phyloP scores from a whole-genome alignment of 1,140 invertebrate species.

The Thaumatotibia leucotreta region DNA sequence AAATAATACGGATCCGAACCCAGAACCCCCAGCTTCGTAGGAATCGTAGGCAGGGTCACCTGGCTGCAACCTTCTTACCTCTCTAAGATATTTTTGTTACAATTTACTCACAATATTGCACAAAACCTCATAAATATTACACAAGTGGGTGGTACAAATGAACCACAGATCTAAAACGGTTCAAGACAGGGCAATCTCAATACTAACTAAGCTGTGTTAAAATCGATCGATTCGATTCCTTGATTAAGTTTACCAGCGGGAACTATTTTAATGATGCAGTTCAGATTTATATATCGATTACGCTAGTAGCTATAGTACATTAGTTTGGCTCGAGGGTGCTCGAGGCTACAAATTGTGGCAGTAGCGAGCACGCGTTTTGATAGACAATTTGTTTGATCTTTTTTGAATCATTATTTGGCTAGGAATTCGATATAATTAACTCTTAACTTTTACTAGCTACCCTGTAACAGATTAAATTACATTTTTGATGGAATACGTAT shows the following conservation, averaged over 20 bases:
- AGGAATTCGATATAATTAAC: too few species aligned
- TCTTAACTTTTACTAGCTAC: too few species aligned
- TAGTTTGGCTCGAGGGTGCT: background rate
- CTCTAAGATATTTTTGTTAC: background rate
- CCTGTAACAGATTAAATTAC: too few species aligned
- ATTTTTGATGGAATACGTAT: too few species aligned
- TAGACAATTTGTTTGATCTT: background rate
- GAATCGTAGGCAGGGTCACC: too few species aligned
- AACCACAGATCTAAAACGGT: background rate
- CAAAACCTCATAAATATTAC: background rate
- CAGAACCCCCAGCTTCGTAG: too few species aligned
- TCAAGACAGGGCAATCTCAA: background rate
- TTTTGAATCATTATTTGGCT: background rate
- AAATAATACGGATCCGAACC: too few species aligned
- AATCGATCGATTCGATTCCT: slow-evolving; percentile 1
- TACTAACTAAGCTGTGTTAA: background rate
- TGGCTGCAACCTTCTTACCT: background rate
- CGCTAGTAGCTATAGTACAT: background rate
- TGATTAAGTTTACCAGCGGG: background rate
- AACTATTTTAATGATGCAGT: slow-evolving; percentile 3
- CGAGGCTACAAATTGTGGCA: background rate
- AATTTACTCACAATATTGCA: background rate
- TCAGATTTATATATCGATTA: background rate
- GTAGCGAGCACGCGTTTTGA: background rate
- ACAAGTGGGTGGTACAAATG: background rate